These are phyloP conservation scores for Coilia nasus DNA, from an alignment of 2,797 vertebrate genomes.

Conservation along the genomic window DNA sequence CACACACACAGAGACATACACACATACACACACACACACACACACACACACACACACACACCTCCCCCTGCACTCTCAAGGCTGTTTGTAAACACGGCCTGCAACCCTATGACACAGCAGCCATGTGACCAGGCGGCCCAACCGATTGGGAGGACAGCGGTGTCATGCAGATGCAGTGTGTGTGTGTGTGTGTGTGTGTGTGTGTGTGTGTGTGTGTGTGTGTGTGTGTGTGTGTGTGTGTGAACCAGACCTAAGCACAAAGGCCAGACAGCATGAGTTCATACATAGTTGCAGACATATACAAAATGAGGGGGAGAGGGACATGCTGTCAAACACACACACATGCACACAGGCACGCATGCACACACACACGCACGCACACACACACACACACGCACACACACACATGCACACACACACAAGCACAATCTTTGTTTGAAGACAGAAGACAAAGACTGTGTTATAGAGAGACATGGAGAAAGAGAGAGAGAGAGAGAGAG, in stretches of 20 bases:
- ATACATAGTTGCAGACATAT: conserved; percentile 24
- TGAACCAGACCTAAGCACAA: background rate
- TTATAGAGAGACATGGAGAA: no score
- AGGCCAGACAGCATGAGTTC: conserved; percentile 23
- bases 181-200: conserved; percentile 18
- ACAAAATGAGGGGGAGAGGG: conserved; percentile 8
- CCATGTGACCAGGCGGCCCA: conserved; percentile 1
- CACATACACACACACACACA: background rate
- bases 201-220: conserved; percentile 19
- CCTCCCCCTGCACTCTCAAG: conserved; percentile 23
- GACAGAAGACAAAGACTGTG: background rate
- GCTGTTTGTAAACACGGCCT: conserved; percentile 23
- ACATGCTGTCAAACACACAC: background rate
- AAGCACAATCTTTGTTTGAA: background rate
- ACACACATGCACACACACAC: conserved; percentile 14
- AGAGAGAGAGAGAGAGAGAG: background rate
- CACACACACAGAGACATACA: conserved; percentile 8
- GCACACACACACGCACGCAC: background rate
- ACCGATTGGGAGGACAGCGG: conserved; percentile 11
- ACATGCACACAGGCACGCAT: background rate
- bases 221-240: conserved; percentile 22
- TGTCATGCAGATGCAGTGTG: conserved; percentile 20
- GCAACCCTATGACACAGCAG: conserved; percentile 21
- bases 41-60: conserved; percentile 14
- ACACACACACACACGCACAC: conserved; percentile 28